Percentiles rank a stretch among this genome's conserved stretches.
Conservation (phyloP, 2,888 invertebrate species). For the Tanaodytes sp. region DNA sequence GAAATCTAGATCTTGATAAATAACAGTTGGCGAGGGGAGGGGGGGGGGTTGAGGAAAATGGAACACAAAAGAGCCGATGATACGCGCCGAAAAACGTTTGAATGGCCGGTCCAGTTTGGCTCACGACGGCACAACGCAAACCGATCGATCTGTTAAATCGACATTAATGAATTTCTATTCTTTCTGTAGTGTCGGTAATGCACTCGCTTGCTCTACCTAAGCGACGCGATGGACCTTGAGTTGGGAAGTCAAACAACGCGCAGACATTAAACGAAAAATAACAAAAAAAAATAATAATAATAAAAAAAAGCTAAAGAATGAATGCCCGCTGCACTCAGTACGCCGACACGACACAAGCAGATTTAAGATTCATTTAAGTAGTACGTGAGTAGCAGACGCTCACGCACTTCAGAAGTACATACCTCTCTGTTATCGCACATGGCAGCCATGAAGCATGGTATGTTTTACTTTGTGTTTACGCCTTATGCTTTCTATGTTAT, state of each 20-base stretch:
- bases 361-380: slow-evolving; percentile 69
- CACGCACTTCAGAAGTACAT: slow-evolving; percentile 66
- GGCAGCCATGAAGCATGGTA: slow-evolving; percentile 75
- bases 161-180: slow-evolving; percentile 59
- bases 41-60: no score
- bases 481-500: slow-evolving; percentile 52
- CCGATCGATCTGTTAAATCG: slow-evolving; percentile 39
- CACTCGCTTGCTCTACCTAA: slow-evolving; percentile 68
- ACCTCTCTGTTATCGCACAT: slow-evolving; percentile 72
- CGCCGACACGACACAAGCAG: slow-evolving; percentile 68
- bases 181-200: slow-evolving; percentile 68
- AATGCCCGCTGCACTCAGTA: slow-evolving; percentile 69
- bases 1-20: no score
- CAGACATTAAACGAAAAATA: slow-evolving; percentile 67
- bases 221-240: slow-evolving; percentile 69
- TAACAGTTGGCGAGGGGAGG: no score
- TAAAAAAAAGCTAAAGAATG: slow-evolving; percentile 71
- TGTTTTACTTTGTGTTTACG: slow-evolving; percentile 66
- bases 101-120: no score
- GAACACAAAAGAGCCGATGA: no score
- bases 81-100: no score
- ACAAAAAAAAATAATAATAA: no score
- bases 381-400: slow-evolving; percentile 68
- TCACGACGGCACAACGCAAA: no score
- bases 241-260: slow-evolving; percentile 66